phyloP scores from a whole-genome alignment of 2,888 invertebrate species.

The Pseudoips prasinana region DNA sequence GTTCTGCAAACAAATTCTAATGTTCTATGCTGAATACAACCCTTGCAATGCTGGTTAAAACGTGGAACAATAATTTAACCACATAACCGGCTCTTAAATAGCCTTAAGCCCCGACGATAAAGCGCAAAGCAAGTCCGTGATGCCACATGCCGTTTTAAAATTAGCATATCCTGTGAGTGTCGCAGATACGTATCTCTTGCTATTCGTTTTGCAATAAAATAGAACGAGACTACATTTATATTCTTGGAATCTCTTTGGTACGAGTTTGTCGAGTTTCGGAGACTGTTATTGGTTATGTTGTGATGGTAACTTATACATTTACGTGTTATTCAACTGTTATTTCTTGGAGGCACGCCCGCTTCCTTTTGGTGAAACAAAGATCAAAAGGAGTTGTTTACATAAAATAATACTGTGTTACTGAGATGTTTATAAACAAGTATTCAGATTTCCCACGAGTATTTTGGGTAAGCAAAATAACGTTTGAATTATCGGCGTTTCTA shows the following conservation, averaged over 20 bases:
- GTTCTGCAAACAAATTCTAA: too few species aligned
- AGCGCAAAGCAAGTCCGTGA: constrained; percentile 23
- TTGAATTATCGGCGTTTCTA: too few species aligned
- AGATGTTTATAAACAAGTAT: too few species aligned
- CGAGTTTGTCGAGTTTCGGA: constrained; percentile 15
- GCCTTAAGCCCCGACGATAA: constrained; percentile 14
- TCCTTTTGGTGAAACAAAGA: too few species aligned
- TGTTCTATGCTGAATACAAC: too few species aligned
- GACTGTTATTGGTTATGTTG: constrained; percentile 1
- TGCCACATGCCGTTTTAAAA: constrained; percentile 27
- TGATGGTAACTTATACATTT: constrained; percentile 5
- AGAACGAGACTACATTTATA: constrained; percentile 9
- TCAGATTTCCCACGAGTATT: too few species aligned
- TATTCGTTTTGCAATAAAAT: constrained; percentile 27
- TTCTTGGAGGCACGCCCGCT: too few species aligned
- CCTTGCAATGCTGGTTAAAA: constrained; percentile 1
- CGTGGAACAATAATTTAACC: constrained; percentile 10
- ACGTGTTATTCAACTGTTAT: neutral
- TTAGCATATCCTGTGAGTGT: constrained; percentile 37
- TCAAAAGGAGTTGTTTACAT: too few species aligned
- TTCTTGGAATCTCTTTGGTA: constrained; percentile 12
- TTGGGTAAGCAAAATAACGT: too few species aligned
- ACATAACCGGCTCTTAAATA: constrained; percentile 13
- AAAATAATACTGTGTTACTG: too few species aligned
- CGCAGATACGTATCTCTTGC: constrained; percentile 22